Evolutionary conservation across 2,113 vertebrate species (phyloP).

Genomic region (Elachura formosa): DNA sequence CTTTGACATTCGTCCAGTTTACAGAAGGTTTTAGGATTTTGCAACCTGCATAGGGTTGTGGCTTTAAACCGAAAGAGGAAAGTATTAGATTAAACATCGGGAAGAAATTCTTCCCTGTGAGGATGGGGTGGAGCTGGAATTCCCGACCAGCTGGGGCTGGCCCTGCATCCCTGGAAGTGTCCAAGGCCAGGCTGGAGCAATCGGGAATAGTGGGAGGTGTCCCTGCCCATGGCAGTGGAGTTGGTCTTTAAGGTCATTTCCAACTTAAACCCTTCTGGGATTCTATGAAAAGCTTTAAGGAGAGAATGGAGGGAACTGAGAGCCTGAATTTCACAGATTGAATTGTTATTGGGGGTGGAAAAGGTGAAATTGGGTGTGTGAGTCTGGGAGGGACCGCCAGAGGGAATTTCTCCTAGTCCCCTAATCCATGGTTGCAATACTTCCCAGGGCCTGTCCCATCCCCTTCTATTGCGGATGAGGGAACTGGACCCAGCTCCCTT

Average conservation of each 20-base stretch:
- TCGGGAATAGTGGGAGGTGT: not conserved
- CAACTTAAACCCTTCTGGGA: not conserved
- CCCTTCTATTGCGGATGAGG: rapidly evolving
- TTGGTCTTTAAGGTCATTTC: not conserved
- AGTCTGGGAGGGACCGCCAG: not conserved
- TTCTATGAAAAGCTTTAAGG: not conserved
- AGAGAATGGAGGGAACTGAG: not conserved
- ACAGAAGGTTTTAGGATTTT: not conserved
- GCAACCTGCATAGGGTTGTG: rapidly evolving
- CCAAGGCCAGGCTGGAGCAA: rapidly evolving
- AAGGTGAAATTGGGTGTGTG: not conserved
- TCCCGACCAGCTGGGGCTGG: not conserved
- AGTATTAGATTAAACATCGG: not conserved
- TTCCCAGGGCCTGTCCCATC: not conserved
- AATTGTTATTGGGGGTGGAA: not conserved
- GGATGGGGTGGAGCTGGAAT: not conserved
- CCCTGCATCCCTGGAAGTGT: not conserved
- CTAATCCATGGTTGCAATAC: rapidly evolving
- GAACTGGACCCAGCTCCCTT: not conserved
- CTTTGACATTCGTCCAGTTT: not conserved
- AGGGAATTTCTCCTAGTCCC: not conserved
- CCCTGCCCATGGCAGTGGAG: not conserved
- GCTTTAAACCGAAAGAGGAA: not conserved
- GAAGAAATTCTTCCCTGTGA: not conserved
- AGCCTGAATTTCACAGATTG: rapidly evolving